Base-by-base conservation (phyloP, 2,797 vertebrate genomes). In the Antrozous pallidus region DNA sequence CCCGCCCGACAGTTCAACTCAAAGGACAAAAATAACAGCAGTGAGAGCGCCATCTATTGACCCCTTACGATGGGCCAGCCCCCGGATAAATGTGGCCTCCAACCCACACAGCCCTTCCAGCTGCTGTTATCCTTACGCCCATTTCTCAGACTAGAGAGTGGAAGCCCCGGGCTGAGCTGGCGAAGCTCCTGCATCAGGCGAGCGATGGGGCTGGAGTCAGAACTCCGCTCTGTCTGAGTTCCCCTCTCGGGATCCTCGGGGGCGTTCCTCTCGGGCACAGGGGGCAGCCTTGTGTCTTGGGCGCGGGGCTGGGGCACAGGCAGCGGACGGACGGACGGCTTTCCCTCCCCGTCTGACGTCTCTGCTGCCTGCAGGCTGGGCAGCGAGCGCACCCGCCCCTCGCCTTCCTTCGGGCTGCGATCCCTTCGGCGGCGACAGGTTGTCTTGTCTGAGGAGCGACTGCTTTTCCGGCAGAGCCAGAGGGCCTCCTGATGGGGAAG, bases 401-500 rank as follows among this genome's bases (percentile, higher is more conserved):
- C 77, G 84, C 88, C 86, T 88, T 88, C 71, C 81, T 92, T 36
- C 8, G 38, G 81, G 83, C 61, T 65, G 33, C 54, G 58, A 40
- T 86, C 54, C 69, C 75, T 92, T 81, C 92, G n/a, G 42, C 42
- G 61, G 93, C 86, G 51, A 54, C 67, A 73, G 69, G 69, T 73
- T 97, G 95, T 92, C 69, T 96, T 90, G 92, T 96, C 38, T 28
- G 95, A 87, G 61, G 94, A 91, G 56, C 86, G 93, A 88, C 58
- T 95, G 88, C 83, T 87, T 18, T 87, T 81, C 96, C 94, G 88
- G 97, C 95, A 96, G 58, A 97, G 73, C 71, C 1, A 86, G 96
- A 49, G 31, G 77, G 90, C 87, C 80, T 96, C 42, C 42, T 73
- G 96, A 94, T 96, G 97, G 97, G 92, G 67, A 74, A 74, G 90